A percentile compares a stretch with the other conserved stretches of the same genome.
phyloP scores from a whole-genome alignment of 2,113 vertebrate genomes.

The Alligator mississippiensis region DNA sequence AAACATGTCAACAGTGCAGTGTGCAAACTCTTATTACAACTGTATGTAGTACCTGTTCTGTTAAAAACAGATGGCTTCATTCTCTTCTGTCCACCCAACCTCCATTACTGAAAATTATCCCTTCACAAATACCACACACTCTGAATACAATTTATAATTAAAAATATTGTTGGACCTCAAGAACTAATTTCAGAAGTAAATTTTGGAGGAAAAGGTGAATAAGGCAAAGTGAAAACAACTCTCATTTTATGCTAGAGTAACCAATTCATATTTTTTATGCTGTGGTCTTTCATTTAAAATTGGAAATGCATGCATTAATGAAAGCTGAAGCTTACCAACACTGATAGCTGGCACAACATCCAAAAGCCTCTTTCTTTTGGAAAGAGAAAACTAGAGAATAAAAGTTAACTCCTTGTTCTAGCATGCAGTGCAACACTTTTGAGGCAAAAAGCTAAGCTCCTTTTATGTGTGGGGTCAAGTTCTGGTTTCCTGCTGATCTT shows the following conservation, averaged over 20 bases:
- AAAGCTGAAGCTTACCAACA: not conserved
- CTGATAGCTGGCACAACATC: not conserved
- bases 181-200: not conserved
- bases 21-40: not conserved
- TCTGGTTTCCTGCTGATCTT: not conserved
- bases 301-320: not conserved
- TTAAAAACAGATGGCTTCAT: not conserved
- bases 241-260: not conserved
- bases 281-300: not conserved
- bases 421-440: fast-evolving
- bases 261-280: not conserved
- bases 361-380: not conserved
- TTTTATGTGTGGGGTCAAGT: not conserved
- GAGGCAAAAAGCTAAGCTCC: not conserved
- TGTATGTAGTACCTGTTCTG: not conserved
- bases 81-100: not conserved
- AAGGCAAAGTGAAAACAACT: not conserved
- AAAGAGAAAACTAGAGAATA: no score
- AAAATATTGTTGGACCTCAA: fast-evolving
- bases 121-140: not conserved
- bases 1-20: not conserved
- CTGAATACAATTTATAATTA: not conserved
- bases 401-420: not conserved
- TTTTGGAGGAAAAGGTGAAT: not conserved
- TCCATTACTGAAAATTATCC: not conserved